Evolutionary conservation across 2,888 invertebrate species (phyloP).

Genomic region (Helicoverpa assulta): DNA sequence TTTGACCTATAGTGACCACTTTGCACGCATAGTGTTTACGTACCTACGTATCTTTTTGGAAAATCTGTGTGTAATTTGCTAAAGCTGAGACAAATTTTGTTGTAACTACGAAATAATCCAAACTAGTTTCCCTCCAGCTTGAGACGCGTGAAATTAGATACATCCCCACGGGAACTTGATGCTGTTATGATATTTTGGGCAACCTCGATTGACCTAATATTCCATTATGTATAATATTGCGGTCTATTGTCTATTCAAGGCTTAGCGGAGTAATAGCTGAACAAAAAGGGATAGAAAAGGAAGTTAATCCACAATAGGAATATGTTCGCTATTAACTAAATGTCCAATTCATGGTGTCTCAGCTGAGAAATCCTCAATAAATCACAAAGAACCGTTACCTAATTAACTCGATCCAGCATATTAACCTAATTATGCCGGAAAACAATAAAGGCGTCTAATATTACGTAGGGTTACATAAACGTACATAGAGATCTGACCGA

Average conservation of each 20-base stretch:
- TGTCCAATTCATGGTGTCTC: too few relatives aligned
- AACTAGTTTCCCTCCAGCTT: constrained; percentile 41
- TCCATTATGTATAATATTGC: constrained; percentile 37
- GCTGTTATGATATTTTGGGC: constrained; percentile 49
- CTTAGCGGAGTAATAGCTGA: constrained; percentile 10
- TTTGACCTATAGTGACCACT: constrained; percentile 16
- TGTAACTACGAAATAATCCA: constrained; percentile 38
- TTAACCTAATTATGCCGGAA: constrained; percentile 42
- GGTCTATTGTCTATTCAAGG: constrained; percentile 30
- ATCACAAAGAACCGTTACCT: constrained; percentile 1
- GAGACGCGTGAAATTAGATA: constrained; percentile 55
- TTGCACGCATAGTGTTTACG: constrained; percentile 21
- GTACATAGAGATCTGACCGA: constrained; percentile 53
- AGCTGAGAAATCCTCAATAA: background rate
- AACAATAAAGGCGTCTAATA: constrained; percentile 43
- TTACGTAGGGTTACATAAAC: constrained; percentile 55
- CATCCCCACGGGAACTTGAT: constrained; percentile 35
- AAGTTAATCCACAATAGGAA: background rate
- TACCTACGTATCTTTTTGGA: too few relatives aligned
- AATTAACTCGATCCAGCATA: constrained; percentile 20
- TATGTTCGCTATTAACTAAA: background rate
- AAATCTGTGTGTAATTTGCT: background rate
- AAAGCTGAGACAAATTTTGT: constrained; percentile 22
- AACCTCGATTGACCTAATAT: constrained; percentile 43
- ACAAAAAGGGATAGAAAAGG: constrained; percentile 16